These are phyloP conservation scores for Tortrix viridana DNA, from an alignment of 2,888 invertebrate genomes.

Conservation along the genomic window DNA sequence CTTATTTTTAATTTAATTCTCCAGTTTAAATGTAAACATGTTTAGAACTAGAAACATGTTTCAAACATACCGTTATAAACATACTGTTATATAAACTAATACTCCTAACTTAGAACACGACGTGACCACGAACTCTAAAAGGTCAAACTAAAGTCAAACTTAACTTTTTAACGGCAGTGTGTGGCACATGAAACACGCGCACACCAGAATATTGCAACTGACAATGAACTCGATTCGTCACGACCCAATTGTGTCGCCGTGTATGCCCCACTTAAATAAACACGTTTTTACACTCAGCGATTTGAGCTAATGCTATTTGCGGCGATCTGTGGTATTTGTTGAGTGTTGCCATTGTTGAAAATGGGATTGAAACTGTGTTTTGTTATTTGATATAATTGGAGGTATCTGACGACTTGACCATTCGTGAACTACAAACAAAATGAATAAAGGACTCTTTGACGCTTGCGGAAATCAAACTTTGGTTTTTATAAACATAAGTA, in stretches of 20 bases:
- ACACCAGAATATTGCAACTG: background rate
- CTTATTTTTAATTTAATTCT: too few relatives aligned
- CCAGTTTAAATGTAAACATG: too few relatives aligned
- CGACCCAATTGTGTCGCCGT: slow-evolving; percentile 19
- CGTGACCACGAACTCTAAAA: background rate
- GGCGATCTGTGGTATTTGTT: background rate
- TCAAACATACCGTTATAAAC: too few relatives aligned
- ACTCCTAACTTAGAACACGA: background rate
- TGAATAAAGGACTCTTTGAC: too few relatives aligned
- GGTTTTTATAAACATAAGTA: too few relatives aligned
- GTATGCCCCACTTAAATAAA: slow-evolving; percentile 22
- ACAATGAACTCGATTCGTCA: slow-evolving; percentile 21
- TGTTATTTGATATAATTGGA: too few relatives aligned
- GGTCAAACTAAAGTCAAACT: background rate
- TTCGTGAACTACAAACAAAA: too few relatives aligned
- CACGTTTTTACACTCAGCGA: slow-evolving; percentile 27
- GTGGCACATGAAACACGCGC: slow-evolving; percentile 7
- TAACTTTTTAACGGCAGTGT: slow-evolving; percentile 7
- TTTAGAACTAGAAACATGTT: too few relatives aligned
- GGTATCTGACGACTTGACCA: too few relatives aligned
- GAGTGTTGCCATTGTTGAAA: background rate
- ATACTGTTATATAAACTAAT: too few relatives aligned
- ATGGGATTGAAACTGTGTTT: background rate
- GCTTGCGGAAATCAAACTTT: too few relatives aligned
- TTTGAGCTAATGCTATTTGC: slow-evolving; percentile 1